Conservation (phyloP, 2,888 invertebrate genomes). For the Mellilla xanthometata region DNA sequence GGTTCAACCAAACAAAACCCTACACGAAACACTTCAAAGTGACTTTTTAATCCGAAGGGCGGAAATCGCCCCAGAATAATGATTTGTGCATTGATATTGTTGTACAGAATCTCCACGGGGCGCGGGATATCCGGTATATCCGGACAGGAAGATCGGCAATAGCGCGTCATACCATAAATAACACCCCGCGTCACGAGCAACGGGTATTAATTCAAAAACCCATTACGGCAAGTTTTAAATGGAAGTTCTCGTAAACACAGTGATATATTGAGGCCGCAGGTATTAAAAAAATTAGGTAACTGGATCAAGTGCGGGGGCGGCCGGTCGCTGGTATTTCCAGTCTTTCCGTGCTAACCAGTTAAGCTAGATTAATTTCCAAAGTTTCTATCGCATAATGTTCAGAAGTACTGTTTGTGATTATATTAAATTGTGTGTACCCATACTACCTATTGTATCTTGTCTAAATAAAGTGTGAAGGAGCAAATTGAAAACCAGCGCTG, state of each 20-base stretch:
- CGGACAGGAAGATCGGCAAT: constrained; percentile 39
- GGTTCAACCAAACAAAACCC: too few relatives aligned
- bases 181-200: constrained; percentile 53
- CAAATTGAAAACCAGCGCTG: too few relatives aligned
- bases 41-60: constrained; percentile 18
- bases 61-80: constrained; percentile 13
- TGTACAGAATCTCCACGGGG: constrained; percentile 25
- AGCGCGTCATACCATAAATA: constrained; percentile 51
- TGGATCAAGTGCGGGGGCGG: constrained; percentile 28
- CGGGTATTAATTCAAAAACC: constrained; percentile 65
- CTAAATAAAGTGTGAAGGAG: too few relatives aligned
- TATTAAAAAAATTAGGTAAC: constrained; percentile 42
- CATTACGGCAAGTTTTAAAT: constrained; percentile 67
- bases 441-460: too few relatives aligned
- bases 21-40: not conserved
- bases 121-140: constrained; percentile 29
- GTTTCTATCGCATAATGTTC: too few relatives aligned
- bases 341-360: too few relatives aligned
- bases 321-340: too few relatives aligned
- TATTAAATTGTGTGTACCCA: too few relatives aligned
- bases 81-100: constrained; percentile 31
- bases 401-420: too few relatives aligned
- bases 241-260: constrained; percentile 55
- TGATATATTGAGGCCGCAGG: constrained; percentile 49
- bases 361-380: too few relatives aligned